Evolutionary conservation across 2,113 vertebrate species (phyloP).

Genomic region (Naja naja): DNA sequence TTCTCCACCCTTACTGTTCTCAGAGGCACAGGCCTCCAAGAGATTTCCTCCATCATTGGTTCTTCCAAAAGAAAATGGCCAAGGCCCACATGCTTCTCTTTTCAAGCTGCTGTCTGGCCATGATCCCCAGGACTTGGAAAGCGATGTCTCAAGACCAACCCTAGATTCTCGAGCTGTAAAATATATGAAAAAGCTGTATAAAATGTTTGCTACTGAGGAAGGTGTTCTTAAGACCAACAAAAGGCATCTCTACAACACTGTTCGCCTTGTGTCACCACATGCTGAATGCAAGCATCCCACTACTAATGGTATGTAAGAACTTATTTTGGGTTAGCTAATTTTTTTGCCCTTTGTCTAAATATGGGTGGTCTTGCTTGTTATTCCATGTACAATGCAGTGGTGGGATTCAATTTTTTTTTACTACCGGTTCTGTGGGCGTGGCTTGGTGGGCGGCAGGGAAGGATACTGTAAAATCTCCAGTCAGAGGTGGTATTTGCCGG

Average conservation of each 20-base stretch:
- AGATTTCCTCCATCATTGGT: background rate
- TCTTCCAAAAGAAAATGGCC: background rate
- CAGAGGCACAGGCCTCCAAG: background rate
- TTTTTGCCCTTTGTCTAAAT: background rate
- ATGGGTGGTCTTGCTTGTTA: background rate
- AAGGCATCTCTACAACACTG: constrained; percentile 81
- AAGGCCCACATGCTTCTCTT: constrained; percentile 71
- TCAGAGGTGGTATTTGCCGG: no score
- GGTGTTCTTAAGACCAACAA: constrained; percentile 72
- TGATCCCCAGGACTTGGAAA: constrained; percentile 49
- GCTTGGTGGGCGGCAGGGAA: no score
- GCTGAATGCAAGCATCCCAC: constrained; percentile 68
- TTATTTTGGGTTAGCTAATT: background rate
- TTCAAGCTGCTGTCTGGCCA: constrained; percentile 78
- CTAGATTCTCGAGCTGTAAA: constrained; percentile 82
- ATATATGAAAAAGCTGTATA: constrained; percentile 90
- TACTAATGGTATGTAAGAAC: constrained; percentile 49
- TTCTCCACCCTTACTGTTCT: constrained; percentile 6
- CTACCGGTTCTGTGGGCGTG: no score
- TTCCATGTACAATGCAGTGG: background rate
- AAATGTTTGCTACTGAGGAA: constrained; percentile 76
- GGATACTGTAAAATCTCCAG: no score
- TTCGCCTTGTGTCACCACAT: constrained; percentile 83
- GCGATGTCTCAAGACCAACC: constrained; percentile 52
- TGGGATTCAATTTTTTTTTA: no score